These are phyloP conservation scores for Apistogramma diplotaenia DNA, from an alignment of 2,113 vertebrate genomes.

Conservation along the genomic window DNA sequence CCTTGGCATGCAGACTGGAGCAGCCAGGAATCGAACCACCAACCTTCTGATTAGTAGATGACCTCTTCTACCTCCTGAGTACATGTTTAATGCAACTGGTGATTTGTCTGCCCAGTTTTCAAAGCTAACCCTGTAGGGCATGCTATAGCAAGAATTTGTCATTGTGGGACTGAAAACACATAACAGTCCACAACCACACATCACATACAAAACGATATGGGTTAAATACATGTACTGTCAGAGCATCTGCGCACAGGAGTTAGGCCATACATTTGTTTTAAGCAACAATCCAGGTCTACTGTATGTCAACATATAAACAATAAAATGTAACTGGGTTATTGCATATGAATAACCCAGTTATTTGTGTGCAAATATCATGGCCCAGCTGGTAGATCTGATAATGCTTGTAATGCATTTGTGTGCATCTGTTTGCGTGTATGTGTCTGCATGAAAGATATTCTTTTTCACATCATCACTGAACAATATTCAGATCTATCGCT, in stretches of 20 bases:
- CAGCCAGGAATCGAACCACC: no score
- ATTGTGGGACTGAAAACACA: not conserved
- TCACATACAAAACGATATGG: not conserved
- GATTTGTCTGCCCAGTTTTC: not conserved
- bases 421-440: not conserved
- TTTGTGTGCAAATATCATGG: not conserved
- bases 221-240: not conserved
- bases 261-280: not conserved
- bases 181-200: not conserved
- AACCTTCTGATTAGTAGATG: no score
- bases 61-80: no score
- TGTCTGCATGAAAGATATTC: not conserved
- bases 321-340: not conserved
- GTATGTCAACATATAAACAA: conserved; percentile 1
- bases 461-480: not conserved
- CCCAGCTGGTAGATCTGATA: conserved; percentile 22
- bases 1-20: no score
- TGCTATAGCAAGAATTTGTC: not conserved
- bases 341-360: conserved; percentile 1
- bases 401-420: not conserved
- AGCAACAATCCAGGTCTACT: not conserved
- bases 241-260: not conserved
- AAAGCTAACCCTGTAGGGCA: not conserved
- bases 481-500: not conserved
- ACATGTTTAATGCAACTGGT: not conserved